These are phyloP conservation scores for Corythoichthys haematopterus DNA, from an alignment of 2,113 vertebrate genomes.

Conservation along the genomic window DNA sequence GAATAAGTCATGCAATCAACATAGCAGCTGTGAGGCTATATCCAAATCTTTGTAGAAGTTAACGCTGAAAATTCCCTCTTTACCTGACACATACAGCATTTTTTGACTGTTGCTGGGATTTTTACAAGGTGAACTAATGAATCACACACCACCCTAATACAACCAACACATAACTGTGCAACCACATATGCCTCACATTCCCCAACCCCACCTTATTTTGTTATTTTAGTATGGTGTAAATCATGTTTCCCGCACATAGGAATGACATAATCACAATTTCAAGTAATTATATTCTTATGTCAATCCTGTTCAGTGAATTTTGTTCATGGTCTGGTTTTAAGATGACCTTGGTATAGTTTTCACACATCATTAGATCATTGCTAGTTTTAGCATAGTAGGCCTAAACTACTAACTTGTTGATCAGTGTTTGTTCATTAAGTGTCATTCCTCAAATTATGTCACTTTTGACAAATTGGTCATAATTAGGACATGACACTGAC, in stretches of 20 bases:
- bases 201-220: background rate
- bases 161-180: background rate
- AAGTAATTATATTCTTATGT: slow-evolving; percentile 16
- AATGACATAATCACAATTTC: slow-evolving; percentile 30
- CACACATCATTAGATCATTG: background rate
- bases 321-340: background rate
- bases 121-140: slow-evolving; percentile 48
- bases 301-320: slow-evolving; percentile 7
- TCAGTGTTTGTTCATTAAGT: too few relatives aligned
- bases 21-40: too few relatives aligned
- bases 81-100: background rate
- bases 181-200: background rate
- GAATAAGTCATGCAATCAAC: too few relatives aligned
- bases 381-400: slow-evolving; percentile 9
- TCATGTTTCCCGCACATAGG: slow-evolving; percentile 11
- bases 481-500: too few relatives aligned
- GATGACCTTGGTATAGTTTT: too few relatives aligned
- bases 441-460: too few relatives aligned
- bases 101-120: slow-evolving; percentile 24
- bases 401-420: background rate
- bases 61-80: too few relatives aligned
- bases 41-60: too few relatives aligned
- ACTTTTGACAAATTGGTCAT: too few relatives aligned
- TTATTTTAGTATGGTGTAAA: background rate
- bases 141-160: slow-evolving; percentile 18